A percentile compares a stretch with the other conserved stretches of the same genome.
These are phyloP conservation scores for Thelaira solivaga DNA, from an alignment of 2,888 invertebrate species.

Conservation along the genomic window DNA sequence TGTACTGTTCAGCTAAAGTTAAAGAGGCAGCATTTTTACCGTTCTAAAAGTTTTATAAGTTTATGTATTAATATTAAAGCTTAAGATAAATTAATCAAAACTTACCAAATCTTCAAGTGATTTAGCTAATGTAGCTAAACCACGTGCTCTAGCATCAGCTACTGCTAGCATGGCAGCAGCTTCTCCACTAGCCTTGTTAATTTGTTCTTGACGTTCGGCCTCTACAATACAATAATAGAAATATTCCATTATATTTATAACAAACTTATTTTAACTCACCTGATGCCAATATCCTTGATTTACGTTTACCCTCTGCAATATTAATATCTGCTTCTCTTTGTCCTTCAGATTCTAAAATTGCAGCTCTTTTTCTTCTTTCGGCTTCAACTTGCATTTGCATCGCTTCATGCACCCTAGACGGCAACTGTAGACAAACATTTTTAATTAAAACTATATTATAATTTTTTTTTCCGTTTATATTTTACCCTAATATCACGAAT, in stretches of 20 bases:
- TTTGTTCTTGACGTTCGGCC: slow-evolving; percentile 95
- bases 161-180: slow-evolving; percentile 93
- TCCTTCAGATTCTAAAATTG: slow-evolving; percentile 98
- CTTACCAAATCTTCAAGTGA: slow-evolving; percentile 75
- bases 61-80: background rate
- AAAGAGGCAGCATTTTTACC: slow-evolving; percentile 94
- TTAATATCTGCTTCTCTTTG: slow-evolving; percentile 94
- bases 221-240: slow-evolving; percentile 78
- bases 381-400: slow-evolving; percentile 99
- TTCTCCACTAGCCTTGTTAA: slow-evolving; percentile 95
- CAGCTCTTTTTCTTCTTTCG: slow-evolving; percentile 96
- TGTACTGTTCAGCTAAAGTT: slow-evolving; percentile 96
- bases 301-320: slow-evolving; percentile 96
- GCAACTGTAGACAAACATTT: slow-evolving; percentile 81
- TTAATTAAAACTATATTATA: background rate
- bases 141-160: slow-evolving; percentile 93
- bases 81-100: background rate
- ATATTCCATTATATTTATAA: too few relatives aligned
- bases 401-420: slow-evolving; percentile 95
- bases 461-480: background rate
- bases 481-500: slow-evolving; percentile 82
- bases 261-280: slow-evolving; percentile 77
- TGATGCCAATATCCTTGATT: slow-evolving; percentile 93
- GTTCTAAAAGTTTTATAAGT: slow-evolving; percentile 78
- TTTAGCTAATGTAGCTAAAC: slow-evolving; percentile 86